Evolutionary conservation across 2,888 invertebrate species (phyloP).

Genomic region (Cryptocheilus praepositus): DNA sequence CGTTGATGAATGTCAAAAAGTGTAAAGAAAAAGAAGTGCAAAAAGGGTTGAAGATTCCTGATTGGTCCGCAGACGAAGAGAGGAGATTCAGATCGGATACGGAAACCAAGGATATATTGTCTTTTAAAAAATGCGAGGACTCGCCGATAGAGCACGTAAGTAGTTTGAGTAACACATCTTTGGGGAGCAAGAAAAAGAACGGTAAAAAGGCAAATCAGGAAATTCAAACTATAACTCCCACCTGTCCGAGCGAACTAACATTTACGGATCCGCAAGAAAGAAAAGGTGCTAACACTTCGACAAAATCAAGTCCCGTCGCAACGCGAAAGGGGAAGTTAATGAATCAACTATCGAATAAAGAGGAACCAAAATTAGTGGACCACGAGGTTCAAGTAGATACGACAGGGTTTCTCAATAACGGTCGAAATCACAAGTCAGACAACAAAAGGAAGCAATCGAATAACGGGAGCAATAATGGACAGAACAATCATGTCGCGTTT

Average conservation of each 20-base stretch:
- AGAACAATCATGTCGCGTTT: conserved; percentile 61
- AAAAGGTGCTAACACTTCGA: conserved; percentile 48
- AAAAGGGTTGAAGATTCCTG: conserved; percentile 63
- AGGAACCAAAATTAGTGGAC: conserved; percentile 66
- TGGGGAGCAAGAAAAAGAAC: conserved; percentile 55
- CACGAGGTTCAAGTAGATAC: conserved; percentile 71
- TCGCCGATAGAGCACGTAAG: conserved; percentile 45
- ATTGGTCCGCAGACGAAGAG: conserved; percentile 69
- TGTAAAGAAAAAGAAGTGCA: conserved; percentile 63
- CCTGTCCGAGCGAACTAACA: conserved; percentile 35
- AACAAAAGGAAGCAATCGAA: conserved; percentile 61
- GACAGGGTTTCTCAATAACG: conserved; percentile 44
- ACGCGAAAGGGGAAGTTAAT: conserved; percentile 60
- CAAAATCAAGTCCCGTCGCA: conserved; percentile 61
- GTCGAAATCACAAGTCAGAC: conserved; percentile 48
- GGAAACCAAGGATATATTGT: conserved; percentile 61
- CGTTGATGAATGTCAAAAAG: conserved; percentile 65
- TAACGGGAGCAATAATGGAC: conserved; percentile 48
- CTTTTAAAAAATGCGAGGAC: conserved; percentile 55
- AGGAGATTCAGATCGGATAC: conserved; percentile 64
- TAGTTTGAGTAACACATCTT: conserved; percentile 33
- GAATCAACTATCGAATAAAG: conserved; percentile 48
- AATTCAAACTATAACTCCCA: conserved; percentile 40
- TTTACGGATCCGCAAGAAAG: conserved; percentile 53
- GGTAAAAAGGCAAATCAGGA: conserved; percentile 48